phyloP scores from a whole-genome alignment of 2,888 invertebrate genomes.

The Ochropleura plecta region DNA sequence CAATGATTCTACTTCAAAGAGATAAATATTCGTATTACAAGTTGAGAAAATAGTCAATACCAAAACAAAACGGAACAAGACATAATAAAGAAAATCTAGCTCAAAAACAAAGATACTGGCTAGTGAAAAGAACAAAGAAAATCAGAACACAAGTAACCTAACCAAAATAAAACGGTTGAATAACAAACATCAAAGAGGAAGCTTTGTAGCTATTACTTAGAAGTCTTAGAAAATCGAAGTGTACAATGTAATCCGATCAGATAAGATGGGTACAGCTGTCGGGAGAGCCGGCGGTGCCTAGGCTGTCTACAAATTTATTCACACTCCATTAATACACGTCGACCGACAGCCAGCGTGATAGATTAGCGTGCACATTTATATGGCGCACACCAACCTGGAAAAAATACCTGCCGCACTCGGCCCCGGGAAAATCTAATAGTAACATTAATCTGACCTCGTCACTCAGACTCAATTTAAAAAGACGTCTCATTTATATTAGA shows the following conservation, averaged over 20 bases:
- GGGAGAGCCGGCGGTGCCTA: conserved; percentile 52
- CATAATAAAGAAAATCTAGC: conserved; percentile 31
- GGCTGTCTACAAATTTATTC: conserved; percentile 82
- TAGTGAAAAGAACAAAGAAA: conserved; percentile 46
- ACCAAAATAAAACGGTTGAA: conserved; percentile 49
- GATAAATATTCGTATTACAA: conserved; percentile 12
- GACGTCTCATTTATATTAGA: conserved; percentile 59
- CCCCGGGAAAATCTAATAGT: conserved; percentile 53
- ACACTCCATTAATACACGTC: conserved; percentile 84
- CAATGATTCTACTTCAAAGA: conserved; percentile 37
- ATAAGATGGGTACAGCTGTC: conserved; percentile 62
- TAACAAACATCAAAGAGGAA: conserved; percentile 46
- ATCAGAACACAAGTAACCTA: conserved; percentile 25
- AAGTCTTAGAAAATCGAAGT: conserved; percentile 59
- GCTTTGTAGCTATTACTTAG: conserved; percentile 61
- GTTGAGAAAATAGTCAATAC: conserved; percentile 14
- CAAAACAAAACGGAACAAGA: conserved; percentile 15
- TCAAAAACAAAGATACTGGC: conserved; percentile 11
- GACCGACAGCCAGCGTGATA: conserved; percentile 78
- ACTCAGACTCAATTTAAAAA: conserved; percentile 61
- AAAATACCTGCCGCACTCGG: conserved; percentile 60
- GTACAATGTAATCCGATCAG: conserved; percentile 58
- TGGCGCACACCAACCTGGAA: conserved; percentile 72
- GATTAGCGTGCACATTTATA: conserved; percentile 79
- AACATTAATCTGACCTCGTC: conserved; percentile 57